Percentiles rank a stretch among this genome's conserved stretches.
Evolutionary conservation across 2,113 vertebrate genomes (phyloP).

Genomic region (Papio anubis): DNA sequence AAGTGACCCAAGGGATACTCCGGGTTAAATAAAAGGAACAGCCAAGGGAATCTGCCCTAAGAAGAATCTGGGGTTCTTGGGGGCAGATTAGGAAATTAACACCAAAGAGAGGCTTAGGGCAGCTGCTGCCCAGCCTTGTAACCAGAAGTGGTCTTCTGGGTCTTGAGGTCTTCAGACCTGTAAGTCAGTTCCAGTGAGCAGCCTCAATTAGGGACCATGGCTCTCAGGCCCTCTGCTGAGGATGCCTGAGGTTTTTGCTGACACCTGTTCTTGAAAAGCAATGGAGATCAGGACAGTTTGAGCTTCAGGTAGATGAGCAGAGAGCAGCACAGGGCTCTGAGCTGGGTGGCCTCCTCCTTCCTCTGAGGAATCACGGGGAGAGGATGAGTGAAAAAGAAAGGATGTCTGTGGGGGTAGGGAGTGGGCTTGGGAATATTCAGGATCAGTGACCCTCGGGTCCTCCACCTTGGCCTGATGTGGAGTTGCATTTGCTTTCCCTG

Average conservation of each 20-base stretch:
- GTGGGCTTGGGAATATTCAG: no score
- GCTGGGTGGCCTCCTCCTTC: fast-evolving
- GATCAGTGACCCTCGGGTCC: neutral
- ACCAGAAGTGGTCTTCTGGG: neutral
- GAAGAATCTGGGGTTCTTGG: neutral
- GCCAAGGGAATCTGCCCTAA: neutral
- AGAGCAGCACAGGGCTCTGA: neutral
- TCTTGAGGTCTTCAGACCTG: no score
- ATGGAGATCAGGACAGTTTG: neutral
- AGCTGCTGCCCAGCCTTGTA: neutral
- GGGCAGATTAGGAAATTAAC: neutral
- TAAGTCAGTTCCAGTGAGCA: no score
- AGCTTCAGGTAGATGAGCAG: neutral
- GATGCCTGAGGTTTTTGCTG: neutral
- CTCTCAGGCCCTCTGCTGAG: neutral
- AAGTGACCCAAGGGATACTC: neutral
- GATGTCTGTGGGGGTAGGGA: neutral
- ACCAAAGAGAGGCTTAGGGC: neutral
- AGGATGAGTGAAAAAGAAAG: neutral
- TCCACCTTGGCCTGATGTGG: no score
- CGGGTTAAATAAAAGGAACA: neutral
- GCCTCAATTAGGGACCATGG: no score
- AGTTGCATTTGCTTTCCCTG: neutral
- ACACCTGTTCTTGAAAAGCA: neutral
- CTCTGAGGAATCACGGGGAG: neutral